A percentile compares a stretch with the other conserved stretches of the same genome.
phyloP scores from a whole-genome alignment of 2,888 invertebrate species.

The Cantharis rustica region DNA sequence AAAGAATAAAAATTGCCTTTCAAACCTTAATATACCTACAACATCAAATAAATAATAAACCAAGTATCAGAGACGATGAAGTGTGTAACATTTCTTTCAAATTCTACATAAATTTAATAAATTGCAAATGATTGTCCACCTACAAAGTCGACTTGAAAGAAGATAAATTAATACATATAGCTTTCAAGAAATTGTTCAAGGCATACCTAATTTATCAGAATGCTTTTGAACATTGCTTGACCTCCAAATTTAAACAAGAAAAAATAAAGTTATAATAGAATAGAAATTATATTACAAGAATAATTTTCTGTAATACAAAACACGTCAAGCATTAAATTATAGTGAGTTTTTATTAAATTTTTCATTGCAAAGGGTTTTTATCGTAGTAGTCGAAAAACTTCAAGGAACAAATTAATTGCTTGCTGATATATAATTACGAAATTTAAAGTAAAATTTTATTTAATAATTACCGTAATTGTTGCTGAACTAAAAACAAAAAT shows the following conservation, averaged over 20 bases:
- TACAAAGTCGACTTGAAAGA: not conserved
- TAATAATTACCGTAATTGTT: too few relatives aligned
- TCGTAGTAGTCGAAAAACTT: not conserved
- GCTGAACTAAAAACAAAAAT: too few relatives aligned
- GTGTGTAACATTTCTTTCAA: not conserved
- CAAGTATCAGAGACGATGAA: not conserved
- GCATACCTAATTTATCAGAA: not conserved
- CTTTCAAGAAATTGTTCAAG: not conserved
- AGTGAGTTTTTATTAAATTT: not conserved
- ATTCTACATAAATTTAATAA: not conserved
- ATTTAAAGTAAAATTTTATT: not conserved
- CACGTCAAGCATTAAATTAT: not conserved
- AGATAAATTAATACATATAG: not conserved
- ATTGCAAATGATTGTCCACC: not conserved
- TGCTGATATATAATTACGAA: not conserved
- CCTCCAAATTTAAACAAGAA: not conserved
- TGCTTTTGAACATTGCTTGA: not conserved
- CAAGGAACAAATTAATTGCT: not conserved
- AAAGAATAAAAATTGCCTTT: not conserved
- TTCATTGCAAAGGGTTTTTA: not conserved
- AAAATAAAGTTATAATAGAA: not conserved
- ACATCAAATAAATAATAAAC: not conserved
- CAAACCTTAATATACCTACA: not conserved
- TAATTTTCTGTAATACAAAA: not conserved
- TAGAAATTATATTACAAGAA: not conserved